Evolutionary conservation across 2,888 invertebrate genomes (phyloP).

Genomic region (Lasioglossum vierecki): DNA sequence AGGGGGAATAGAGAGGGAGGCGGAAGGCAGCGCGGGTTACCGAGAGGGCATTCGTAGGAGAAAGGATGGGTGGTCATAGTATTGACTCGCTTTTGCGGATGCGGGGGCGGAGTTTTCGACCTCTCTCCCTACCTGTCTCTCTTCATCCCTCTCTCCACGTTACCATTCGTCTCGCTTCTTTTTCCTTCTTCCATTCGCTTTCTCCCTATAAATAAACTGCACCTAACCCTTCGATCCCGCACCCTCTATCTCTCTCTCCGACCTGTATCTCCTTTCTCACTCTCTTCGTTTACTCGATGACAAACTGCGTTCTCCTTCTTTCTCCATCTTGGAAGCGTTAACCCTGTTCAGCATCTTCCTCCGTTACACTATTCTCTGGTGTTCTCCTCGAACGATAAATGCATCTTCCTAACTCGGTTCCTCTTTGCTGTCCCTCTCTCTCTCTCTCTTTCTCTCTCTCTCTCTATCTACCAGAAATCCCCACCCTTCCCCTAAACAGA

Average conservation of each 20-base stretch:
- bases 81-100: slow-evolving; percentile 82
- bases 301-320: slow-evolving; percentile 10
- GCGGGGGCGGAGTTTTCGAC: slow-evolving; percentile 83
- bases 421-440: slow-evolving; percentile 14
- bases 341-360: slow-evolving; percentile 9
- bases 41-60: slow-evolving; percentile 57
- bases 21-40: slow-evolving; percentile 49
- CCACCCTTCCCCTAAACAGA: slow-evolving; percentile 35
- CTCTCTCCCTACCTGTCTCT: slow-evolving; percentile 60
- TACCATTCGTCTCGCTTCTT: slow-evolving; percentile 37
- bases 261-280: background rate
- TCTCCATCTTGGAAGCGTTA: slow-evolving; percentile 2
- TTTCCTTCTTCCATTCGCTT: slow-evolving; percentile 44
- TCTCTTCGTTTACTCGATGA: slow-evolving; percentile 2
- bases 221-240: slow-evolving; percentile 22
- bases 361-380: background rate
- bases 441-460: slow-evolving; percentile 15
- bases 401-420: slow-evolving; percentile 5
- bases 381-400: background rate
- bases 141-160: slow-evolving; percentile 18
- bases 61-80: slow-evolving; percentile 71
- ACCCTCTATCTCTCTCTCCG: slow-evolving; percentile 3
- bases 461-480: slow-evolving; percentile 9
- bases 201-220: slow-evolving; percentile 52
- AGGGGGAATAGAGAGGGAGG: background rate